These are phyloP conservation scores for Choloepus hoffmanni DNA, from an alignment of 2,113 vertebrate genomes.

Conservation along the genomic window DNA sequence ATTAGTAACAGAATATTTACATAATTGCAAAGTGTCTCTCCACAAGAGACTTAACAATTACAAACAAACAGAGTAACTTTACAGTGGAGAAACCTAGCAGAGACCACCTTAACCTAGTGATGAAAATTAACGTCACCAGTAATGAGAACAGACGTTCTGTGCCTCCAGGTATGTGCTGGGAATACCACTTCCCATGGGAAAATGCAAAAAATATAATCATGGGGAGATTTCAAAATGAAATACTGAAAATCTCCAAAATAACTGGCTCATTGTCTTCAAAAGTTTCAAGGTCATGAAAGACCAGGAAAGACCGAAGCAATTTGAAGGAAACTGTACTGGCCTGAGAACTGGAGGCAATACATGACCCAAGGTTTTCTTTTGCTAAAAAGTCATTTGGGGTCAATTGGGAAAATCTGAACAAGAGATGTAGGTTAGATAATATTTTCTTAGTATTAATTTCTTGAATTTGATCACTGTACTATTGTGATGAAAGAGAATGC, in stretches of 20 bases:
- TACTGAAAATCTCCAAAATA: background rate
- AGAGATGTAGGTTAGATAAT: background rate
- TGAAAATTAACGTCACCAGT: background rate
- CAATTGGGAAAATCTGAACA: background rate
- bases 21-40: background rate
- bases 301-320: background rate
- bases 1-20: background rate
- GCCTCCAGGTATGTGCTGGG: background rate
- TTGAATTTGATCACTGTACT: background rate
- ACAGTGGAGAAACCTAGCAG: background rate
- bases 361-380: background rate
- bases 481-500: background rate
- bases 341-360: background rate
- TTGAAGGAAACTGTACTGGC: background rate
- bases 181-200: background rate
- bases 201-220: background rate
- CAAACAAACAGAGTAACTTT: background rate
- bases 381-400: background rate
- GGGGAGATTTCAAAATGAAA: background rate
- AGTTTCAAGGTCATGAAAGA: background rate
- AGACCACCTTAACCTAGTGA: background rate
- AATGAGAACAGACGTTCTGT: background rate
- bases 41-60: background rate
- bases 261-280: background rate
- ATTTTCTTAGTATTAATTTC: background rate